A percentile compares a stretch with the other conserved stretches of the same genome.
Conservation (phyloP, 1,140 invertebrate genomes). For the Pseudomyrmex concolor region DNA sequence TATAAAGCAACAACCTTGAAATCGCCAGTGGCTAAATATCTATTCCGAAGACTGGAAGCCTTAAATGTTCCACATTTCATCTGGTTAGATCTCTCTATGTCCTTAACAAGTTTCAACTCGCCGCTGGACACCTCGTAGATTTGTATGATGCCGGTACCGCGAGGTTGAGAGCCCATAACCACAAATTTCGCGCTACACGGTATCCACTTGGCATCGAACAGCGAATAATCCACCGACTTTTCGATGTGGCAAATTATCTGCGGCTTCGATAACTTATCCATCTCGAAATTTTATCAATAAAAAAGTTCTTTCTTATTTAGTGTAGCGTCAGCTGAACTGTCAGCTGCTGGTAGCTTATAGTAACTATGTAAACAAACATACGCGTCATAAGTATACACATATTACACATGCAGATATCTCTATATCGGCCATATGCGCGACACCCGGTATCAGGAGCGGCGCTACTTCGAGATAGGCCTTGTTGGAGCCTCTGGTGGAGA, state of each 20-base stretch:
- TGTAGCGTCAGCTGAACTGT: no score
- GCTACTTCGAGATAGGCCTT: no score
- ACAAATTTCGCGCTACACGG: slow-evolving; percentile 96
- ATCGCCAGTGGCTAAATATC: slow-evolving; percentile 95
- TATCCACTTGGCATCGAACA: slow-evolving; percentile 98
- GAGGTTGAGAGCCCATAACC: slow-evolving; percentile 93
- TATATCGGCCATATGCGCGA: no score
- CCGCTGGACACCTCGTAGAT: slow-evolving; percentile 93
- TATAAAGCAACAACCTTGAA: slow-evolving; percentile 89
- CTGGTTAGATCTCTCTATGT: slow-evolving; percentile 91
- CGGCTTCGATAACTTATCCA: slow-evolving; percentile 90
- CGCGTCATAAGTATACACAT: no score
- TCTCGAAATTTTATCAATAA: slow-evolving; percentile 26
- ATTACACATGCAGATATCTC: no score
- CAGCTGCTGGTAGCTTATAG: no score
- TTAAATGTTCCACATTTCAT: slow-evolving; percentile 98
- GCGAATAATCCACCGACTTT: slow-evolving; percentile 92
- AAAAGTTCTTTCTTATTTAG: no score
- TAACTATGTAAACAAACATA: no score
- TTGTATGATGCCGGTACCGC: slow-evolving; percentile 93
- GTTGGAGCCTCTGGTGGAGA: no score
- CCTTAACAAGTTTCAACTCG: slow-evolving; percentile 89
- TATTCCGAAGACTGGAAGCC: slow-evolving; percentile 91
- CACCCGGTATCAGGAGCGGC: no score
- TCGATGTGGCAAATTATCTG: slow-evolving; percentile 96